Evolutionary conservation across 2,113 vertebrate genomes (phyloP).

Genomic region (Cyphomyrus plagiostoma): DNA sequence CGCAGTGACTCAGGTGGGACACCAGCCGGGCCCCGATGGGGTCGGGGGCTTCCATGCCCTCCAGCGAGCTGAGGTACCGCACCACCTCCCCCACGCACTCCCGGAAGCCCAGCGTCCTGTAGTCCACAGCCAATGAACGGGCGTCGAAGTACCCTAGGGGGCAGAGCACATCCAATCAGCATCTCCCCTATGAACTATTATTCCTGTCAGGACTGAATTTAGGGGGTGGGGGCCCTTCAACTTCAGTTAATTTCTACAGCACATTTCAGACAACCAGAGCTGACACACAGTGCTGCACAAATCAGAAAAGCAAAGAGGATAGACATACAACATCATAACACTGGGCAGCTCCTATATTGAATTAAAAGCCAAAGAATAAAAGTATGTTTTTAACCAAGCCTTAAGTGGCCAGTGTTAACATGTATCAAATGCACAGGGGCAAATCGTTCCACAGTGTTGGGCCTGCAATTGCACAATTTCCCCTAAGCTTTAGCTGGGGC

Average conservation of each 20-base stretch:
- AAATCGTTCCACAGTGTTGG: too few relatives aligned
- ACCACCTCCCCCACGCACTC: conserved; percentile 89
- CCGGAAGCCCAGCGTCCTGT: conserved; percentile 87
- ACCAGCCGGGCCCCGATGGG: conserved; percentile 82
- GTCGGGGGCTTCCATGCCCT: conserved; percentile 71
- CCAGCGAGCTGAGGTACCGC: conserved; percentile 79
- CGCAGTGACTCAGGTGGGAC: conserved; percentile 84
- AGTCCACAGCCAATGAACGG: conserved; percentile 80
- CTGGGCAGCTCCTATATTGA: too few relatives aligned
- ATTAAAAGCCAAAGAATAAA: too few relatives aligned
- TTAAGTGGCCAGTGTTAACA: too few relatives aligned
- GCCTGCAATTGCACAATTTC: too few relatives aligned
- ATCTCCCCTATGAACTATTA: neutral
- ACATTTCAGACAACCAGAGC: too few relatives aligned
- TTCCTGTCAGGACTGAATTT: neutral
- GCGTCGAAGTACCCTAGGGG: conserved; percentile 82
- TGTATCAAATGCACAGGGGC: too few relatives aligned
- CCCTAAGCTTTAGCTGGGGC: neutral
- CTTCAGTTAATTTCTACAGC: too few relatives aligned
- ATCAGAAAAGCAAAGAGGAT: too few relatives aligned
- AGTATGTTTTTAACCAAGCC: too few relatives aligned
- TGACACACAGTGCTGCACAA: too few relatives aligned
- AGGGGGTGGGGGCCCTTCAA: neutral
- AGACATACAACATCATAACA: too few relatives aligned
- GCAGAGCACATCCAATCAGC: conserved; percentile 16